These are phyloP conservation scores for Gymnocheta viridis DNA, from an alignment of 2,888 invertebrate species.

Conservation along the genomic window DNA sequence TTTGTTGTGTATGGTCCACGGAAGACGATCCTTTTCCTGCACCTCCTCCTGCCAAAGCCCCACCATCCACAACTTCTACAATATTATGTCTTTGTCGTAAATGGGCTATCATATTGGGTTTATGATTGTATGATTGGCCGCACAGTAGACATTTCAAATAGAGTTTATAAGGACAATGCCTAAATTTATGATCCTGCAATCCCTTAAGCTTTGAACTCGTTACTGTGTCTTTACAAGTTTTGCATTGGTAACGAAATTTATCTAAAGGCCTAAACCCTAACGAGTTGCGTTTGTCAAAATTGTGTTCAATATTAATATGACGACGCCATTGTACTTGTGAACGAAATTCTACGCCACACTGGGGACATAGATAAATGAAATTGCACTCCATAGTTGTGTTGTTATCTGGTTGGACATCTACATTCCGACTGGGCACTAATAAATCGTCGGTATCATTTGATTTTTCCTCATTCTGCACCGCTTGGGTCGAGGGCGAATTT, in stretches of 20 bases:
- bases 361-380: constrained; percentile 77
- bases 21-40: constrained; percentile 44
- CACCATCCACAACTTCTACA: constrained; percentile 70
- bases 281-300: constrained; percentile 77
- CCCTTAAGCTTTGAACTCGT: constrained; percentile 77
- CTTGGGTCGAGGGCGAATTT: constrained; percentile 44
- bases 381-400: constrained; percentile 68
- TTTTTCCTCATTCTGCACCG: constrained; percentile 48
- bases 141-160: constrained; percentile 78
- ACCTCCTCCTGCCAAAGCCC: neutral
- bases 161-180: constrained; percentile 76
- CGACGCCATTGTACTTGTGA: constrained; percentile 78
- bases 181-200: constrained; percentile 79
- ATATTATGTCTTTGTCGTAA: constrained; percentile 77
- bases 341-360: constrained; percentile 76
- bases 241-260: constrained; percentile 78
- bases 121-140: constrained; percentile 79
- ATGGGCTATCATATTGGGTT: constrained; percentile 78
- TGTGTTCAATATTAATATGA: constrained; percentile 78
- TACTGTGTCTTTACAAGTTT: constrained; percentile 76
- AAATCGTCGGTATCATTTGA: constrained; percentile 70
- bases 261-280: constrained; percentile 77
- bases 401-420: constrained; percentile 47
- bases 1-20: neutral
- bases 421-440: constrained; percentile 68